A percentile compares a stretch with the other conserved stretches of the same genome.
These are phyloP conservation scores for Onchidella celtica DNA, from an alignment of 2,888 invertebrate genomes.

Conservation along the genomic window DNA sequence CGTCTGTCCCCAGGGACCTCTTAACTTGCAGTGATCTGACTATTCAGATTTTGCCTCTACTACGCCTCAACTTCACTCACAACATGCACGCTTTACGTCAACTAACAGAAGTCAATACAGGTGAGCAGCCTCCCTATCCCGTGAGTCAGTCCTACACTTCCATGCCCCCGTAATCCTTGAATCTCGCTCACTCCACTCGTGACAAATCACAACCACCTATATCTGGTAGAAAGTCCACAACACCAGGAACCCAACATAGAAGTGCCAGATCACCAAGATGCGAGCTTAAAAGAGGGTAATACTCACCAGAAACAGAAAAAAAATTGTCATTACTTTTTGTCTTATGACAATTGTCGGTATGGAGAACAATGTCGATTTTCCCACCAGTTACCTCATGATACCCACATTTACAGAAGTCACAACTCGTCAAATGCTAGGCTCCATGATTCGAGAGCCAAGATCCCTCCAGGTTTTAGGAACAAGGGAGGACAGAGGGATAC, in stretches of 20 bases:
- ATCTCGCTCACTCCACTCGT: too few relatives aligned
- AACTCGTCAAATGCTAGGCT: neutral
- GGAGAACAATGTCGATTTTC: slow-evolving; percentile 61
- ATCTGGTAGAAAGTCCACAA: neutral
- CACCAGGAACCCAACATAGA: neutral
- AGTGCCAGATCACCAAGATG: slow-evolving; percentile 11
- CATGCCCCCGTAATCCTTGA: too few relatives aligned
- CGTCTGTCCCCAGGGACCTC: too few relatives aligned
- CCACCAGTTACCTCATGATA: slow-evolving; percentile 50
- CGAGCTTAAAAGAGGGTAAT: neutral
- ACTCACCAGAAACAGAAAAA: too few relatives aligned
- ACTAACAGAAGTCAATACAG: too few relatives aligned
- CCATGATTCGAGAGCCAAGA: neutral
- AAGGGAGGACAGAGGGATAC: neutral
- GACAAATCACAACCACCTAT: neutral
- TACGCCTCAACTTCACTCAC: too few relatives aligned
- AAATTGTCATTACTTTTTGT: slow-evolving; percentile 59
- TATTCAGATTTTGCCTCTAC: too few relatives aligned
- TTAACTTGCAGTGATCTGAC: too few relatives aligned
- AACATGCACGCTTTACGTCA: too few relatives aligned
- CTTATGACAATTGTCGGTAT: slow-evolving; percentile 61
- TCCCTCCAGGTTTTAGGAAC: slow-evolving; percentile 41
- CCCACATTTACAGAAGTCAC: slow-evolving; percentile 5
- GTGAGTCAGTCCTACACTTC: too few relatives aligned
- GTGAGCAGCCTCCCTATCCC: too few relatives aligned